These are phyloP conservation scores for Caenorhabditis drosophilae DNA, from an alignment of 2,888 invertebrate species.

Conservation along the genomic window DNA sequence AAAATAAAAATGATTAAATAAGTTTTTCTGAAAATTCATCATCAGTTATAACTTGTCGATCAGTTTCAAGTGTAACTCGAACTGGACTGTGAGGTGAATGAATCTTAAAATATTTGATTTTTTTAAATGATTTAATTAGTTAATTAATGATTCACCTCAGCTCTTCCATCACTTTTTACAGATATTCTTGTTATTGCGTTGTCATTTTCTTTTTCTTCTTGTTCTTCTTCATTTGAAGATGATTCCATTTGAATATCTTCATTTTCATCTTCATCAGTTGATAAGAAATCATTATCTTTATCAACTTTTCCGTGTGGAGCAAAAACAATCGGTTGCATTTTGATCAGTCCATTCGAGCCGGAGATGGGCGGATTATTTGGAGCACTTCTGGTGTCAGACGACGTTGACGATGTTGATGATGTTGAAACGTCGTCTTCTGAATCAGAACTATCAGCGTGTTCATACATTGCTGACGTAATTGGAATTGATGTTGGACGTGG, in stretches of 20 bases:
- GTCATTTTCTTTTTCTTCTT: conserved; percentile 13
- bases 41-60: conserved; percentile 29
- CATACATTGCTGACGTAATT: conserved; percentile 21
- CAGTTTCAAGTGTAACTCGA: conserved; percentile 23
- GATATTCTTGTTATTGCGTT: conserved; percentile 30
- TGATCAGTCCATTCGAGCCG: conserved; percentile 22
- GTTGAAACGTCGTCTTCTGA: conserved; percentile 18
- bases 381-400: no score
- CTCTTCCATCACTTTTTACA: conserved; percentile 33
- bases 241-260: conserved; percentile 2
- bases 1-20: conserved; percentile 12
- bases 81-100: conserved; percentile 33
- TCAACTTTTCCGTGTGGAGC: conserved; percentile 9
- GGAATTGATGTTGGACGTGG: no score
- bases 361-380: no score
- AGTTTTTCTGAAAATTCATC: conserved; percentile 40
- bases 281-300: conserved; percentile 11
- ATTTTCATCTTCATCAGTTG: conserved; percentile 8
- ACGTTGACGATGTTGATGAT: conserved; percentile 11
- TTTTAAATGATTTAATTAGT: neutral
- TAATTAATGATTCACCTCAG: conserved; percentile 17
- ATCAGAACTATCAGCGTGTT: conserved; percentile 13
- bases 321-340: conserved; percentile 31
- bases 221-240: conserved; percentile 14
- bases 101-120: conserved; percentile 22